Base-by-base conservation (phyloP, 30 jellyfish, hydroid and myxozoan genomes). In the Phacellophora camtschatica region DNA sequence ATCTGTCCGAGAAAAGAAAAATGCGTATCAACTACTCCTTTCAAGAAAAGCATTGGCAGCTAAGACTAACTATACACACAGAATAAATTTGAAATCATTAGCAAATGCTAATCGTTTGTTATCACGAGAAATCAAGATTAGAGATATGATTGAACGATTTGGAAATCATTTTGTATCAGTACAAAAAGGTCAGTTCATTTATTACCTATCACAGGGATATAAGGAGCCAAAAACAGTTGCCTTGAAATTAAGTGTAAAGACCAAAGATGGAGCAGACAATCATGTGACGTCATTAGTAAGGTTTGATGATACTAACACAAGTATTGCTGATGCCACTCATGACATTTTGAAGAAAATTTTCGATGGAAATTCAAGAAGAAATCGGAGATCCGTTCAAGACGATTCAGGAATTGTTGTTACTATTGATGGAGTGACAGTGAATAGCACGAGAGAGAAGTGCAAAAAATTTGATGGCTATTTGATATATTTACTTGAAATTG, bases 81-180 rank as follows among this genome's bases (percentile, higher is more conserved):
- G 10, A 20, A 5, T 64, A 2, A 23, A 77, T 16, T 31, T 15
- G 32, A 39, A 51, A 30, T 57, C 91, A 19, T 37, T 64, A 0
- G 91, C 91, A 5, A 80, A 50, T 45, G 65, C 73, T 20, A 64
- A 54, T 65, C 53, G 35, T 0, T 9, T 80, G 25, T 59, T 80
- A 7, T 25, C 83, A 19, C 53, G 25, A 18, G 91, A 80, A 58
- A 64, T 80, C 27, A 50, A 80, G 63, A 39, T 62, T 0, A 4
- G 49, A 18, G 39, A 65, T 5, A 53, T 39, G 5, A 75, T 57
- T 1, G 41, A 51, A 16, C 28, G 68, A 11, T 5, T 54, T 9
- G 91, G 91, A 2, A 29, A 9, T 7, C 48, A 56, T 22, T 53
- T 64, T 15, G 25, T 54, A 25, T 49, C 54, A 0, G 86, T 64